phyloP scores from a whole-genome alignment of 2,888 invertebrate genomes.

The Lasioglossum morio region DNA sequence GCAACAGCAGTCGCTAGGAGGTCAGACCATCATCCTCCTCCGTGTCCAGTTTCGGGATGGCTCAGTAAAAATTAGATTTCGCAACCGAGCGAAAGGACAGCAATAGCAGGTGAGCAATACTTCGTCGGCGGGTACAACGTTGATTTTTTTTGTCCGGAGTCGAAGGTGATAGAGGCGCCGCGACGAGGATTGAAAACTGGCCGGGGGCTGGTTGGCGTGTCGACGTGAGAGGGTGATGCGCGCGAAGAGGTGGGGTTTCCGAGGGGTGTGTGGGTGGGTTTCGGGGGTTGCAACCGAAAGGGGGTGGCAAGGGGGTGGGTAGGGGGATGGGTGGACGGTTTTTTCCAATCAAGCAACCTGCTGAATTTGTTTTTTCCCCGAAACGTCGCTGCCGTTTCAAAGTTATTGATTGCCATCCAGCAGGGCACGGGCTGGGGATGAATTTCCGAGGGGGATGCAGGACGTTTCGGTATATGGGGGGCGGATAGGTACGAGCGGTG shows the following conservation, averaged over 20 bases:
- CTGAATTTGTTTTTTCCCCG: constrained; percentile 80
- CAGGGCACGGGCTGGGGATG: constrained; percentile 47
- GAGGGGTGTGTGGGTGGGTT: constrained; percentile 16
- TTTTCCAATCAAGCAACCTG: constrained; percentile 79
- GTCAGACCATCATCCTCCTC: neutral
- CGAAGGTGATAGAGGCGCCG: constrained; percentile 51
- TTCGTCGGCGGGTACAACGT: constrained; percentile 21
- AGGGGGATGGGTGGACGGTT: constrained; percentile 56
- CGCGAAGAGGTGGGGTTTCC: neutral
- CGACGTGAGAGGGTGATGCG: constrained; percentile 42
- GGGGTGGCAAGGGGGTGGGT: neutral
- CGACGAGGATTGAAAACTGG: constrained; percentile 35
- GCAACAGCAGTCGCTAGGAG: neutral
- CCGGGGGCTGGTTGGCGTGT: constrained; percentile 43
- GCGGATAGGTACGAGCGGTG: constrained; percentile 69
- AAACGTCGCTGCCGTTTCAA: constrained; percentile 78
- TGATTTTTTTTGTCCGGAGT: constrained; percentile 37
- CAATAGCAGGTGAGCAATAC: constrained; percentile 20
- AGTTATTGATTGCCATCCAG: constrained; percentile 80
- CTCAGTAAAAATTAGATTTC: neutral
- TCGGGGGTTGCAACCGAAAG: neutral
- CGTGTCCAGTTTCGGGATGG: neutral
- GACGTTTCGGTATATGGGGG: constrained; percentile 70
- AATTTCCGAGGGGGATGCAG: constrained; percentile 63
- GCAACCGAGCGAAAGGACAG: neutral